Conservation (phyloP, 1,140 invertebrate genomes). For the Leptinotarsa defecta region DNA sequence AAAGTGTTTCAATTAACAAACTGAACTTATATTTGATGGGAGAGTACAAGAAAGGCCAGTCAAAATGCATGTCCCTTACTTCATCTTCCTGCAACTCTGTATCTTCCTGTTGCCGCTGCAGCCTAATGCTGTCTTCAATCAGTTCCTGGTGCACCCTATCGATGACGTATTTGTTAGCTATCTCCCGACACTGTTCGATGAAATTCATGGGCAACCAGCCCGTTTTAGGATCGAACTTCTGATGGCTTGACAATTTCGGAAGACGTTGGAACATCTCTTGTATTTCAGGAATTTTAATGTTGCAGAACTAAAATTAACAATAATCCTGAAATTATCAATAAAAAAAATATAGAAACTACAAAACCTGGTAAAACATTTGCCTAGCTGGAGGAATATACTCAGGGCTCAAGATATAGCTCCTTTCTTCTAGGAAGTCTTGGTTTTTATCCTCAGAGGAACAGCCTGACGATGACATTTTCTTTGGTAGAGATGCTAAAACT, state of each 20-base stretch:
- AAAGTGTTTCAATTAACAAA: too few species aligned
- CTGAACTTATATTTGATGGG: too few species aligned
- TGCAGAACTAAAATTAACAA: slow-evolving; percentile 59
- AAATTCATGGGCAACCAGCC: slow-evolving; percentile 77
- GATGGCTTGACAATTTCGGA: slow-evolving; percentile 65
- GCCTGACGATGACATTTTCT: slow-evolving; percentile 42
- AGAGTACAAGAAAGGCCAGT: too few species aligned
- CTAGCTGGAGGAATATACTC: slow-evolving; percentile 72
- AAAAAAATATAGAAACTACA: neutral
- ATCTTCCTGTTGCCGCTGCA: neutral
- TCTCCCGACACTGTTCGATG: slow-evolving; percentile 69
- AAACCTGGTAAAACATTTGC: slow-evolving; percentile 83
- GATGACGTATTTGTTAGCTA: slow-evolving; percentile 67
- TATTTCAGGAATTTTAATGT: slow-evolving; percentile 84
- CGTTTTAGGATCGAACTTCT: slow-evolving; percentile 70
- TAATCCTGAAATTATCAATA: slow-evolving; percentile 12
- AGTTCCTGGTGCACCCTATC: slow-evolving; percentile 61
- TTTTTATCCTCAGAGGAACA: slow-evolving; percentile 35
- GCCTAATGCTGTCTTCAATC: slow-evolving; percentile 36
- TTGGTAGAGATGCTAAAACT: neutral
- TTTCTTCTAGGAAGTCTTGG: slow-evolving; percentile 33
- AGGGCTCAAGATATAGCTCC: slow-evolving; percentile 67
- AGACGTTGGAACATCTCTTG: slow-evolving; percentile 75
- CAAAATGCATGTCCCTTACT: too few species aligned
- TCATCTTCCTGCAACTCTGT: slow-evolving; percentile 19